A percentile compares a stretch with the other conserved stretches of the same genome.
phyloP scores from a whole-genome alignment of 2,888 invertebrate genomes.

The Enchytraeus crypticus region DNA sequence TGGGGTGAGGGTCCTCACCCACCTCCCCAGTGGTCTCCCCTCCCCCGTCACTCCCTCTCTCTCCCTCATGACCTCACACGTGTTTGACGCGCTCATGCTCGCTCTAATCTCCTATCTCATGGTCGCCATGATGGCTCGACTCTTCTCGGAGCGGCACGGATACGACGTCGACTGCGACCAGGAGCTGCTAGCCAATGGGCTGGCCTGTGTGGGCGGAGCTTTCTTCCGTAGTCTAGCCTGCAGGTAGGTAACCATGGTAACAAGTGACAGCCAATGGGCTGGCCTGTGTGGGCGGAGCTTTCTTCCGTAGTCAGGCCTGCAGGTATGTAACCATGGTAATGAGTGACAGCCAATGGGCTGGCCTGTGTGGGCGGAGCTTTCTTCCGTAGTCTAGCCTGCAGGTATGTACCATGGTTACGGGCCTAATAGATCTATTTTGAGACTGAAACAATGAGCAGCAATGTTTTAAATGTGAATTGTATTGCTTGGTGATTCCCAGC shows the following conservation, averaged over 20 bases:
- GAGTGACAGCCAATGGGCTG: constrained; percentile 48
- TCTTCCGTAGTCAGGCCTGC: constrained; percentile 47
- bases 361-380: constrained; percentile 45
- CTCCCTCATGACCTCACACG: constrained; percentile 29
- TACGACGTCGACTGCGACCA: constrained; percentile 42
- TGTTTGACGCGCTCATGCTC: constrained; percentile 38
- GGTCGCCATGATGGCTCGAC: constrained; percentile 46
- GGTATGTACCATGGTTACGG: no score
- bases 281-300: constrained; percentile 43
- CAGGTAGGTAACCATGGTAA: constrained; percentile 24
- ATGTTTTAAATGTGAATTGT: no score
- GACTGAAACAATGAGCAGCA: no score
- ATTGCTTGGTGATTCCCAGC: no score
- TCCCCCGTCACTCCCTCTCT: constrained; percentile 34
- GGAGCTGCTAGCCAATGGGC: constrained; percentile 49
- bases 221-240: constrained; percentile 48
- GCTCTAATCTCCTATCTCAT: constrained; percentile 44
- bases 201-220: constrained; percentile 42
- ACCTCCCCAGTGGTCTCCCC: constrained; percentile 36
- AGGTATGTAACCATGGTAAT: no score
- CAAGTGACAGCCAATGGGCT: constrained; percentile 49
- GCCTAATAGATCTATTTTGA: no score
- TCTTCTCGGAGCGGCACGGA: constrained; percentile 47
- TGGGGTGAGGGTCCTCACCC: constrained; percentile 32
- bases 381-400: constrained; percentile 47